phyloP scores from a whole-genome alignment of 2,888 invertebrate genomes.

The Oxystoma pomonae region DNA sequence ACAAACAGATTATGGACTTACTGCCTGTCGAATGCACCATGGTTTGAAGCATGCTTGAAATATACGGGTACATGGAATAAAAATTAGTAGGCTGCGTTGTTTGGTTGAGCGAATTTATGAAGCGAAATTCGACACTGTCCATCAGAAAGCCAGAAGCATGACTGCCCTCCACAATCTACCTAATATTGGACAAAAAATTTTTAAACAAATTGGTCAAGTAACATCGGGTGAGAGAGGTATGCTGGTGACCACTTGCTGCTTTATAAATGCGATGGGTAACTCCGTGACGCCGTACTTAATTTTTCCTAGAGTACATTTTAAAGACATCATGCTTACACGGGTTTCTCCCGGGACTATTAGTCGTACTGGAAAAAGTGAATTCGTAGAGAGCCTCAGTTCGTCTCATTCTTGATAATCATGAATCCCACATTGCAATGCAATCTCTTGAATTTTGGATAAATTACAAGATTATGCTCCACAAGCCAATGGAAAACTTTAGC shows the following conservation, averaged over 20 bases:
- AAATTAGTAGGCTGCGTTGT: background rate
- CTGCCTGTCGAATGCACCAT: slow-evolving; percentile 1
- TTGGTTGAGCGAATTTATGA: background rate
- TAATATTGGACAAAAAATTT: slow-evolving; percentile 31
- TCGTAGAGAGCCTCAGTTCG: slow-evolving; percentile 32
- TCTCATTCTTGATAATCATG: slow-evolving; percentile 36
- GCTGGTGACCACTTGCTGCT: slow-evolving; percentile 26
- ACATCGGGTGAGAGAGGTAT: slow-evolving; percentile 27
- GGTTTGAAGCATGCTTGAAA: background rate
- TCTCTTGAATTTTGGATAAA: slow-evolving; percentile 11
- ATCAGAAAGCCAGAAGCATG: slow-evolving; percentile 8
- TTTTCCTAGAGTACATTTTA: slow-evolving; percentile 31
- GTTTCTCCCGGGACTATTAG: slow-evolving; percentile 26
- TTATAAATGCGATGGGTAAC: slow-evolving; percentile 29
- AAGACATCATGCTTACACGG: slow-evolving; percentile 26
- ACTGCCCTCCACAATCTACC: slow-evolving; percentile 33
- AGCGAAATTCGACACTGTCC: background rate
- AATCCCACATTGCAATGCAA: slow-evolving; percentile 31
- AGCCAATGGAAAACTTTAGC: slow-evolving; percentile 24
- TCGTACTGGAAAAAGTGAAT: slow-evolving; percentile 31
- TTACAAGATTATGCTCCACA: slow-evolving; percentile 29
- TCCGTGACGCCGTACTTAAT: slow-evolving; percentile 28
- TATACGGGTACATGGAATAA: background rate
- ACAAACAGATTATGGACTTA: background rate
- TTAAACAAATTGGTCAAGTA: slow-evolving; percentile 32